Percentiles rank a stretch among this genome's conserved stretches.
phyloP scores from a whole-genome alignment of 2,113 vertebrate species.

The Laticauda colubrina region DNA sequence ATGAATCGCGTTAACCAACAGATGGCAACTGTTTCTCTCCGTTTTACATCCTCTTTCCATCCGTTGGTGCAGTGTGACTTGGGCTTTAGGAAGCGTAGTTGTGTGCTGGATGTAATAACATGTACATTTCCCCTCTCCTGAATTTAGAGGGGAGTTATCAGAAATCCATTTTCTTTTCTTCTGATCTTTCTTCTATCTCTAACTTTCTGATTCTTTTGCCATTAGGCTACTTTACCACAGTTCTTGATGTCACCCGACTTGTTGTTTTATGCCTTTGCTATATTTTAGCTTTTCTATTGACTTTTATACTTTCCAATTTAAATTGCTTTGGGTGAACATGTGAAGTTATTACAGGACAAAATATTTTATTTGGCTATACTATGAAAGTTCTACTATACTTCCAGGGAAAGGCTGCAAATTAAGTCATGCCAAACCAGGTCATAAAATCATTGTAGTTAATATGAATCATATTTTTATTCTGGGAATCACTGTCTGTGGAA shows the following conservation, averaged over 20 bases:
- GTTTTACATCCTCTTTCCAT: too few species aligned
- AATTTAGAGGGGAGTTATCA: neutral
- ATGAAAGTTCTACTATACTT: conserved; percentile 9
- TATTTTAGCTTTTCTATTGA: neutral
- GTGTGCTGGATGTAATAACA: neutral
- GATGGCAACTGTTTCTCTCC: too few species aligned
- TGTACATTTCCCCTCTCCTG: neutral
- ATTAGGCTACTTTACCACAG: fast-evolving
- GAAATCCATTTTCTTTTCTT: neutral
- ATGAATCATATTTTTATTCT: neutral
- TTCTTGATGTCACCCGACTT: conserved; percentile 17
- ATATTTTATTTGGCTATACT: conserved; percentile 20
- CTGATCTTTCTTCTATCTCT: neutral
- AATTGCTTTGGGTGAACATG: neutral
- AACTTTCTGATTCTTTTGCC: neutral
- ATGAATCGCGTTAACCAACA: too few species aligned
- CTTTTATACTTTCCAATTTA: neutral
- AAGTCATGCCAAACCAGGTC: neutral
- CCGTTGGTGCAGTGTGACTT: too few species aligned
- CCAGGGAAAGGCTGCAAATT: conserved; percentile 2
- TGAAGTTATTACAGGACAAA: neutral
- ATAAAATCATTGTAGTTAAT: neutral
- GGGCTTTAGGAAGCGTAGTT: neutral
- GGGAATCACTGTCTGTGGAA: neutral
- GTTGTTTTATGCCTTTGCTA: neutral